phyloP scores from a whole-genome alignment of 2,797 vertebrate genomes.

The Decapterus maruadsi region DNA sequence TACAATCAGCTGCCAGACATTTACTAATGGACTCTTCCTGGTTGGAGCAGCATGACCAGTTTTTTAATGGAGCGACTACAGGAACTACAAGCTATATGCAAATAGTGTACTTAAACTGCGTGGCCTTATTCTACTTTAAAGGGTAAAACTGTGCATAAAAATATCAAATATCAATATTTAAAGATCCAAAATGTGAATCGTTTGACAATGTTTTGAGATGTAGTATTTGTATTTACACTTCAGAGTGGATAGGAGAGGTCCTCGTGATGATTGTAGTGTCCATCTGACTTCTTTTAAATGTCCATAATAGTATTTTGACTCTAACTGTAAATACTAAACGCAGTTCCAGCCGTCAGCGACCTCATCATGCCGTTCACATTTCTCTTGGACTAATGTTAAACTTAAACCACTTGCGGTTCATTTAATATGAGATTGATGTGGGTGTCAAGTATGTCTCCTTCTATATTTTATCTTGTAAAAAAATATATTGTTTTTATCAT shows the following conservation, averaged over 20 bases:
- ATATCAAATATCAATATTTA: conserved; percentile 45
- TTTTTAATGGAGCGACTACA: conserved; percentile 31
- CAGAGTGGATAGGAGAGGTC: conserved; percentile 12
- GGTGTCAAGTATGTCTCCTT: not conserved
- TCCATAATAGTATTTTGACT: conserved; percentile 44
- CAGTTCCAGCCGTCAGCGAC: conserved; percentile 26
- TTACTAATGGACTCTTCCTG: conserved; percentile 84
- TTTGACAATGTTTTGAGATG: conserved; percentile 49
- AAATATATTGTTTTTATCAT: conserved; percentile 9
- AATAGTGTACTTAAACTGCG: conserved; percentile 60
- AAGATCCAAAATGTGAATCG: conserved; percentile 29
- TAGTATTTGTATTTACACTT: conserved; percentile 48
- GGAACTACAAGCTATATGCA: conserved; percentile 47
- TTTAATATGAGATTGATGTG: not conserved
- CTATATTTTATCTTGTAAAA: conserved; percentile 21
- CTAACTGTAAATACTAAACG: conserved; percentile 44
- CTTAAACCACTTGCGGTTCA: conserved; percentile 7
- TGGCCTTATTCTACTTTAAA: conserved; percentile 62
- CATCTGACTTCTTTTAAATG: conserved; percentile 58
- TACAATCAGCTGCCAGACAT: conserved; percentile 94
- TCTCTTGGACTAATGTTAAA: not conserved
- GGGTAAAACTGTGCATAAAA: conserved; percentile 31
- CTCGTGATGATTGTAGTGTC: conserved; percentile 51
- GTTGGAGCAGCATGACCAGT: conserved; percentile 15
- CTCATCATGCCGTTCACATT: conserved; percentile 22